Evolutionary conservation across 2,797 vertebrate genomes (phyloP).

Genomic region (Anabacerthia variegaticeps): DNA sequence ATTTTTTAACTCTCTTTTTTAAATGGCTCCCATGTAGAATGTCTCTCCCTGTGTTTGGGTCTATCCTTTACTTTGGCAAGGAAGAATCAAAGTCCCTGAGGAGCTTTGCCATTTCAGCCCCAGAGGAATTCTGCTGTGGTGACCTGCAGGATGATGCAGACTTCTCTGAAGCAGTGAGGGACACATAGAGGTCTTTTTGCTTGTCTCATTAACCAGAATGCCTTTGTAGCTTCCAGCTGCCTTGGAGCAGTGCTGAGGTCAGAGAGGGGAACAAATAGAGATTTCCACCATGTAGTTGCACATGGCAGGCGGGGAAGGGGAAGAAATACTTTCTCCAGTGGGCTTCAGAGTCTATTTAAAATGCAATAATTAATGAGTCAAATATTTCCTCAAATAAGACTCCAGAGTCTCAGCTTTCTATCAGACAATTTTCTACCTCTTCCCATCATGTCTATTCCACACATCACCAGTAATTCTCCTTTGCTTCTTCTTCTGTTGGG

Average conservation of each 20-base stretch:
- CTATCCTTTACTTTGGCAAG: background rate
- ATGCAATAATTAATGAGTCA: constrained; percentile 8
- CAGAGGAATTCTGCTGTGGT: background rate
- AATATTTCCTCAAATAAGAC: constrained; percentile 39
- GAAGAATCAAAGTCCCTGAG: background rate
- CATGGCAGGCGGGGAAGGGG: background rate
- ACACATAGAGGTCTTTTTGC: background rate
- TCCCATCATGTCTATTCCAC: background rate
- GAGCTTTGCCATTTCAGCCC: background rate
- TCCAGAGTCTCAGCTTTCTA: background rate
- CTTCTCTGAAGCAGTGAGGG: background rate
- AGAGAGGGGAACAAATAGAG: background rate
- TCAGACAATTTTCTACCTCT: background rate
- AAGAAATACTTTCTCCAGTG: background rate
- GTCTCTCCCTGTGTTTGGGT: background rate
- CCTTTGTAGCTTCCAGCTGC: background rate
- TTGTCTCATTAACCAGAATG: background rate
- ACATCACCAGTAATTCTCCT: constrained; percentile 17
- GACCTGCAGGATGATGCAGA: background rate
- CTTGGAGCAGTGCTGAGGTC: background rate
- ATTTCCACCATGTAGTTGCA: background rate
- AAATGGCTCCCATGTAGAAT: background rate
- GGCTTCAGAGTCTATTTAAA: constrained; percentile 9
- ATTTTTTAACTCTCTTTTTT: background rate
- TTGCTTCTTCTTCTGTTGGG: background rate